phyloP scores from a whole-genome alignment of 37 sponge, comb jelly and placozoan genomes.

The Theonella swinhoei region DNA sequence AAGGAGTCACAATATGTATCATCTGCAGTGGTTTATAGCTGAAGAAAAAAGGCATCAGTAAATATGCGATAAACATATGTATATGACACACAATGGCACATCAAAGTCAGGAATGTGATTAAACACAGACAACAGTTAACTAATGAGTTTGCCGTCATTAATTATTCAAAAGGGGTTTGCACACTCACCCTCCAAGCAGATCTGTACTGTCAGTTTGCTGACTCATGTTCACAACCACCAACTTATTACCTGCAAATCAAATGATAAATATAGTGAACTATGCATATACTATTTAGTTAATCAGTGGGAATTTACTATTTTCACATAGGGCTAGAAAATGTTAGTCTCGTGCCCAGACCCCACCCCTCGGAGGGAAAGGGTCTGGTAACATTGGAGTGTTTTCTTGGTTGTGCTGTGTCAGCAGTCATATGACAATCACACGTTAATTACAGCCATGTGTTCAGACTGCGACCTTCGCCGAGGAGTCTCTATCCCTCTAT shows the following conservation, averaged over 20 bases:
- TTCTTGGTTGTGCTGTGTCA: too few relatives aligned
- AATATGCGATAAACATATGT: not conserved
- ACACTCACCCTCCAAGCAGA: constrained; percentile 91
- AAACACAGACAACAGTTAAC: not conserved
- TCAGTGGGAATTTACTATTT: too few relatives aligned
- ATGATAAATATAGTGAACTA: not conserved
- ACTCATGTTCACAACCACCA: constrained; percentile 93
- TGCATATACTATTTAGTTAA: constrained; percentile 1
- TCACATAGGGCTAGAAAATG: too few relatives aligned
- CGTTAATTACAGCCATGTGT: too few relatives aligned
- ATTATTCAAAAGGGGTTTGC: not conserved
- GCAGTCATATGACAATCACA: too few relatives aligned
- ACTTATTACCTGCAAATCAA: constrained; percentile 63
- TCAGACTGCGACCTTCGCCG: too few relatives aligned
- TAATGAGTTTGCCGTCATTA: not conserved
- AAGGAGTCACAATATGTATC: constrained; percentile 64
- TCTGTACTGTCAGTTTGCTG: constrained; percentile 95
- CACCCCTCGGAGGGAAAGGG: too few relatives aligned
- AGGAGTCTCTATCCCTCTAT: too few relatives aligned
- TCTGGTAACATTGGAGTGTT: too few relatives aligned
- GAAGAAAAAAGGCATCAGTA: not conserved
- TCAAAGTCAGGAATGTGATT: not conserved
- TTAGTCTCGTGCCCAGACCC: too few relatives aligned
- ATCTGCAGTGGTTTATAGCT: constrained; percentile 93
- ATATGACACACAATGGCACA: not conserved